Percentiles rank a stretch among this genome's conserved stretches.
These are phyloP conservation scores for Mus caroli DNA, from an alignment of 2,797 vertebrate genomes.

Conservation along the genomic window DNA sequence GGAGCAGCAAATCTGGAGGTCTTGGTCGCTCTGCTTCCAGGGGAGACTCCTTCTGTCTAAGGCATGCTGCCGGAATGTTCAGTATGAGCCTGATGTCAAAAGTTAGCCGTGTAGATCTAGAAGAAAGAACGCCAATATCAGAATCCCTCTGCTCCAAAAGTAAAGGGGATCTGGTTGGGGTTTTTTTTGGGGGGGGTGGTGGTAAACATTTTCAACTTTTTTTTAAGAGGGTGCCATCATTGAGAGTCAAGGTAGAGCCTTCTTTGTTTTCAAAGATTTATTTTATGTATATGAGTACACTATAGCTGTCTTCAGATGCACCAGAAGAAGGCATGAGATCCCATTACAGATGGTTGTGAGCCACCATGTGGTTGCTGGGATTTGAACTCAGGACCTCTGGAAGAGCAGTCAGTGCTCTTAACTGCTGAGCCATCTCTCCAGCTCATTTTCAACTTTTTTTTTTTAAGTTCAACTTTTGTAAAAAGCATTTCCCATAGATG, in stretches of 20 bases:
- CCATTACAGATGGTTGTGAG: too few species aligned
- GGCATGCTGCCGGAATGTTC: background rate
- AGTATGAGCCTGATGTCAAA: background rate
- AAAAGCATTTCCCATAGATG: background rate
- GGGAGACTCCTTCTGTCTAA: background rate
- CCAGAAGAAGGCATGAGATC: too few species aligned
- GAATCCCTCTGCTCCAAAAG: constrained; percentile 47
- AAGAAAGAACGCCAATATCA: constrained; percentile 46
- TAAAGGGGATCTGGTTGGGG: background rate
- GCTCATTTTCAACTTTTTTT: background rate
- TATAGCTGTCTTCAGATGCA: too few species aligned
- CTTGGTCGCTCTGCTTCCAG: background rate
- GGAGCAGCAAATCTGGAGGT: background rate
- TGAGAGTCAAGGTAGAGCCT: too few species aligned
- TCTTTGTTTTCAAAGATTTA: too few species aligned
- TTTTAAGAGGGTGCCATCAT: too few species aligned
- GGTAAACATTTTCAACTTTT: background rate
- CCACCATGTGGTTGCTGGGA: too few species aligned
- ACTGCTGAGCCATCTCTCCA: too few species aligned
- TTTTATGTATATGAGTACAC: too few species aligned
- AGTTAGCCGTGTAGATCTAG: background rate
- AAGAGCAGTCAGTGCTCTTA: too few species aligned
- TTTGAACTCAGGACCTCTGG: too few species aligned
- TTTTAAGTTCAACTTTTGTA: constrained; percentile 22
- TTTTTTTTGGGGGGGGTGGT: background rate